These are phyloP conservation scores for Pteropus alecto DNA, from an alignment of 2,113 vertebrate species.

Conservation along the genomic window DNA sequence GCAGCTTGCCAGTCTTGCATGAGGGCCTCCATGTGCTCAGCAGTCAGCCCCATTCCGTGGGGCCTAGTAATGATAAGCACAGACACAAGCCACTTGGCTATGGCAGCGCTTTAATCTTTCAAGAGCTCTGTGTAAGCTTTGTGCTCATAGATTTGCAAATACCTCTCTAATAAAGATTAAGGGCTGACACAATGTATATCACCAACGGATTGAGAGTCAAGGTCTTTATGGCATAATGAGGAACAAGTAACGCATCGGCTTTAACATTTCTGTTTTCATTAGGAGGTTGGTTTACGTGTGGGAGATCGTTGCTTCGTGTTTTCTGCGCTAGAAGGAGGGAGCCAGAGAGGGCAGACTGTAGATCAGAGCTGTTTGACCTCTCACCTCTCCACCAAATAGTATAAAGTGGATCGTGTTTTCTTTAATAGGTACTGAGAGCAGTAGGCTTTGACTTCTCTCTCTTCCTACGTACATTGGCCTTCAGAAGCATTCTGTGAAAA, in stretches of 20 bases:
- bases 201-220: too few species aligned
- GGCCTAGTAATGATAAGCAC: neutral
- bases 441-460: neutral
- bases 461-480: accelerated
- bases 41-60: neutral
- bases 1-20: too few species aligned
- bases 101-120: neutral
- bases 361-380: neutral
- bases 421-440: neutral
- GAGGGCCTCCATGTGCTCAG: neutral
- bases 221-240: neutral
- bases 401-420: neutral
- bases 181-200: neutral
- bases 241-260: neutral
- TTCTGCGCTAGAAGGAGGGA: too few species aligned
- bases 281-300: too few species aligned
- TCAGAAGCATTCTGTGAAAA: neutral
- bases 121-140: neutral
- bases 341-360: neutral
- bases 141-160: neutral
- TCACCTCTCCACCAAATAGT: neutral
- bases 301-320: neutral
- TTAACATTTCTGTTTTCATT: accelerated
- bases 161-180: neutral
- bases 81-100: neutral